phyloP scores from a whole-genome alignment of 2,113 vertebrate species.

The Podocnemis expansa region DNA sequence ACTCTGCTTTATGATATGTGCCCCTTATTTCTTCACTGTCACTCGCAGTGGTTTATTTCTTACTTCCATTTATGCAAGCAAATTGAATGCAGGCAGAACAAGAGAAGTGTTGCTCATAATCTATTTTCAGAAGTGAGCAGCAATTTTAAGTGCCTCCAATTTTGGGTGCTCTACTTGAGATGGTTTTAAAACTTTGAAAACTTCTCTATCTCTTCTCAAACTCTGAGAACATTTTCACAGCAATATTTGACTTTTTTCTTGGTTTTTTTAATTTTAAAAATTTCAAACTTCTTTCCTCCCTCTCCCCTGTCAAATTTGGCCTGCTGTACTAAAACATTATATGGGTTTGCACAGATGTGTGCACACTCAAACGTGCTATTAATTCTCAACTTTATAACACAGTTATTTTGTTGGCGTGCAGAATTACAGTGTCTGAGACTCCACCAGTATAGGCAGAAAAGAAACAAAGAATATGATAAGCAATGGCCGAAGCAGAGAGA shows the following conservation, averaged over 20 bases:
- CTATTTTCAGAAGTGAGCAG: neutral
- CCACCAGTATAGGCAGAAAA: neutral
- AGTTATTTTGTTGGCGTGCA: neutral
- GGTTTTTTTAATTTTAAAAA: neutral
- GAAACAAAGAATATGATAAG: neutral
- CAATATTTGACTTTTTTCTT: neutral
- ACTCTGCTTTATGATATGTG: neutral
- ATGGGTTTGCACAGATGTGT: neutral
- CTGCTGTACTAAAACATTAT: neutral
- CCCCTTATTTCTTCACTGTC: neutral
- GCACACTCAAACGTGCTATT: neutral
- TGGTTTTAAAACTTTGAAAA: neutral
- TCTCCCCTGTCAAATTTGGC: neutral
- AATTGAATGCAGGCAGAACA: neutral
- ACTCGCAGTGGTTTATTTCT: too few species aligned
- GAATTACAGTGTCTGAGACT: neutral
- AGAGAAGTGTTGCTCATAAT: neutral
- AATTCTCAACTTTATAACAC: neutral
- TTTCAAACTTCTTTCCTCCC: neutral
- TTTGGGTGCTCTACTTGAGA: neutral
- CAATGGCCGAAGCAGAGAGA: neutral
- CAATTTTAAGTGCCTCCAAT: neutral
- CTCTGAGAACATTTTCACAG: neutral
- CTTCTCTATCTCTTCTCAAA: neutral
- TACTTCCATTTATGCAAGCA: too few species aligned